A percentile compares a stretch with the other conserved stretches of the same genome.
Evolutionary conservation across 1,140 invertebrate genomes (phyloP).

Genomic region (Vollenhovia emeryi): DNA sequence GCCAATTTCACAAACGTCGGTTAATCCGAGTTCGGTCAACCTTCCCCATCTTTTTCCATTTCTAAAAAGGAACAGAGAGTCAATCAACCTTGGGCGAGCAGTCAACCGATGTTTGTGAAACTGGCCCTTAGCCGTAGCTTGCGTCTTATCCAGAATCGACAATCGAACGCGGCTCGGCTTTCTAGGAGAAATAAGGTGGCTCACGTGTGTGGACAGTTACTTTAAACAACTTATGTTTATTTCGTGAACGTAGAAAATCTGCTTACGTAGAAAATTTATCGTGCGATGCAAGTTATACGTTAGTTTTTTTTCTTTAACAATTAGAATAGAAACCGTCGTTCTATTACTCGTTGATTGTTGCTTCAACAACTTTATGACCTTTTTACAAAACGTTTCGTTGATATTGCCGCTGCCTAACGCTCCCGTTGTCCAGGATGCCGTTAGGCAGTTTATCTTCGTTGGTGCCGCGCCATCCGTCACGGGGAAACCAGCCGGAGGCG

Average conservation of each 20-base stretch:
- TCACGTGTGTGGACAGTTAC: not conserved
- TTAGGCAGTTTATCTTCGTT: not conserved
- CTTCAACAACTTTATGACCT: slow-evolving; percentile 18
- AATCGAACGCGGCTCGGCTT: too few relatives aligned
- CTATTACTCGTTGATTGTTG: not conserved
- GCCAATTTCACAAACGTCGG: too few relatives aligned
- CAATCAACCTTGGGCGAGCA: too few relatives aligned
- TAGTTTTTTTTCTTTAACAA: slow-evolving; percentile 59
- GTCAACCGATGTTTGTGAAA: too few relatives aligned
- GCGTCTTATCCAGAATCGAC: too few relatives aligned
- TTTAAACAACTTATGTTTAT: slow-evolving; percentile 61
- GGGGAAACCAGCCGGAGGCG: not conserved
- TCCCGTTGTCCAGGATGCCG: not conserved
- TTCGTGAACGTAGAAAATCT: slow-evolving; percentile 62
- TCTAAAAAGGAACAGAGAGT: too few relatives aligned
- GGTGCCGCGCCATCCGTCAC: not conserved
- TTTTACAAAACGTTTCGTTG: slow-evolving; percentile 24
- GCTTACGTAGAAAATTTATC: slow-evolving; percentile 68
- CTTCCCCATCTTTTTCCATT: too few relatives aligned
- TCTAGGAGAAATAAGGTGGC: not conserved
- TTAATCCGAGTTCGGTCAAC: too few relatives aligned
- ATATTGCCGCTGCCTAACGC: not conserved
- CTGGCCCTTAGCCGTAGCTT: not conserved
- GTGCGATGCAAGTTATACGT: slow-evolving; percentile 28
- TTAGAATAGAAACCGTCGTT: slow-evolving; percentile 35